Percentiles rank a stretch among this genome's conserved stretches.
Evolutionary conservation across 2,888 invertebrate genomes (phyloP).

Genomic region (Gasteruption jaculator): DNA sequence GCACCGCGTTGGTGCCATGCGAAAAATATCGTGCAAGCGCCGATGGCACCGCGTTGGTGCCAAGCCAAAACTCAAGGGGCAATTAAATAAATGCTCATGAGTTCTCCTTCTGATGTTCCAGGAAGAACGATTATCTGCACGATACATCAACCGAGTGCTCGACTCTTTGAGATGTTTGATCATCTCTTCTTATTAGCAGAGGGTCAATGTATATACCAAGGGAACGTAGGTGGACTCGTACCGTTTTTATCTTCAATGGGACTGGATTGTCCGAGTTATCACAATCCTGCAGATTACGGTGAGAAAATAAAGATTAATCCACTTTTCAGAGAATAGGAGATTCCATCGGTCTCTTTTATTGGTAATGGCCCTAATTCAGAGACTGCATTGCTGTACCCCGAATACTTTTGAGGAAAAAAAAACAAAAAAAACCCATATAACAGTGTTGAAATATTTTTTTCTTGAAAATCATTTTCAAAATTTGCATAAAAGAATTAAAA

Average conservation of each 20-base stretch:
- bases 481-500: too few species aligned
- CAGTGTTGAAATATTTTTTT: neutral
- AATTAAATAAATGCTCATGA: neutral
- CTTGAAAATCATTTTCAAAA: too few species aligned
- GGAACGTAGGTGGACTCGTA: slow-evolving; percentile 76
- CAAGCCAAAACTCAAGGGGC: too few species aligned
- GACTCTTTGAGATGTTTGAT: slow-evolving; percentile 94
- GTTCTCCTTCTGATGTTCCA: slow-evolving; percentile 18
- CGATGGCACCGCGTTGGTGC: too few species aligned
- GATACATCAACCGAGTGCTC: slow-evolving; percentile 93
- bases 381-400: too few species aligned
- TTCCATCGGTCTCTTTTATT: too few species aligned
- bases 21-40: too few species aligned
- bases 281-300: slow-evolving; percentile 97
- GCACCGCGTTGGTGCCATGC: too few species aligned
- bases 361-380: too few species aligned
- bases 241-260: slow-evolving; percentile 84
- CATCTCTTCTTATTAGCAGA: slow-evolving; percentile 86
- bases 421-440: too few species aligned
- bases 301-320: slow-evolving; percentile 46
- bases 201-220: slow-evolving; percentile 91
- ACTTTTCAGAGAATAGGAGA: too few species aligned
- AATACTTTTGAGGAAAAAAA: too few species aligned
- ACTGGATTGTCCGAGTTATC: slow-evolving; percentile 88
- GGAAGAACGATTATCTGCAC: slow-evolving; percentile 90